These are phyloP conservation scores for Ostrea denselamellosa DNA, from an alignment of 1,140 invertebrate genomes.

Conservation along the genomic window DNA sequence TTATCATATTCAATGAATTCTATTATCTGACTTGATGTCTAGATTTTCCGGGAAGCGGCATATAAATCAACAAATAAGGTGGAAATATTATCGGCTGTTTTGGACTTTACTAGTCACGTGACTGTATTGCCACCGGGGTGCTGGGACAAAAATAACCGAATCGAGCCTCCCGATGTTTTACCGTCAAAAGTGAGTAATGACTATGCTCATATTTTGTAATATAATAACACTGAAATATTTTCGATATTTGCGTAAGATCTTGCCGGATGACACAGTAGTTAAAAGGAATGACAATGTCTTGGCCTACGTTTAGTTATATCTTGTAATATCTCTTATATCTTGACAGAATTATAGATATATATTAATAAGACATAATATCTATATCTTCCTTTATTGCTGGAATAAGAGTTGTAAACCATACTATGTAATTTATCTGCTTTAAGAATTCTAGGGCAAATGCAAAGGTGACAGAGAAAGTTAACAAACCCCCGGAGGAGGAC, in stretches of 20 bases:
- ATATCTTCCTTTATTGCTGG: no score
- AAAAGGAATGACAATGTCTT: no score
- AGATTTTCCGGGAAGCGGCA: constrained; percentile 93
- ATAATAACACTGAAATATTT: no score
- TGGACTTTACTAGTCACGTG: constrained; percentile 96
- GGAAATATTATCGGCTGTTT: constrained; percentile 93
- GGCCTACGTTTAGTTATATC: no score
- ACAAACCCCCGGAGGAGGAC: constrained; percentile 77
- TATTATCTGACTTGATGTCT: not conserved
- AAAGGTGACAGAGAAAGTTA: not conserved
- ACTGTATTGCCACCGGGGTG: constrained; percentile 96
- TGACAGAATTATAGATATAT: no score
- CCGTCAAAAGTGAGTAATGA: constrained; percentile 87
- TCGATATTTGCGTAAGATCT: no score
- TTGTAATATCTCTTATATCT: no score
- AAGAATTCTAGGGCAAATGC: constrained; percentile 40
- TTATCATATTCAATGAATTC: not conserved
- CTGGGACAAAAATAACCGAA: constrained; percentile 97
- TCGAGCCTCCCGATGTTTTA: constrained; percentile 97
- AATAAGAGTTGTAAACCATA: no score
- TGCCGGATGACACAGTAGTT: no score
- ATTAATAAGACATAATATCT: no score
- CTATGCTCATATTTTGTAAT: no score
- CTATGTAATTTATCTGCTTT: no score
- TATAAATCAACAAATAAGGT: constrained; percentile 91